Percentiles rank a stretch among this genome's conserved stretches.
Conservation (phyloP, 1,140 invertebrate genomes). For the Neuroterus valhalla region DNA sequence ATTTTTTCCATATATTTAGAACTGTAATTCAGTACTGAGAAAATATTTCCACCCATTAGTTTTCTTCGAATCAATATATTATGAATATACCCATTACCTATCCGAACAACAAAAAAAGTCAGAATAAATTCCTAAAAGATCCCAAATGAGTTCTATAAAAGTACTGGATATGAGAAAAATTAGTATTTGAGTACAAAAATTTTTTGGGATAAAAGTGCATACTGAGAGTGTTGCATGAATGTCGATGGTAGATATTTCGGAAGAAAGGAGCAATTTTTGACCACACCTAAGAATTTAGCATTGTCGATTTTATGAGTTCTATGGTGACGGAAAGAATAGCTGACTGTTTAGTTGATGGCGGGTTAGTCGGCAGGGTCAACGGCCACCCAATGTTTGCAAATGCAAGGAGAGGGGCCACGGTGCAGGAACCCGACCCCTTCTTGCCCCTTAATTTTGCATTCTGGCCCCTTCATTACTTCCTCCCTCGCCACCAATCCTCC, state of each 20-base stretch:
- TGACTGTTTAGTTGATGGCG: constrained; percentile 70
- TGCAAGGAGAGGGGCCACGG: constrained; percentile 51
- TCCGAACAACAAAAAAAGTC: not conserved
- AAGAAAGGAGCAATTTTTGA: constrained; percentile 32
- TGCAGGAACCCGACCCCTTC: not conserved
- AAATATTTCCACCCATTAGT: too few relatives aligned
- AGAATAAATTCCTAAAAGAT: too few relatives aligned
- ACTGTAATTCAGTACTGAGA: too few relatives aligned
- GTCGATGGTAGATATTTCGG: not conserved
- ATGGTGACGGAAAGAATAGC: constrained; percentile 62
- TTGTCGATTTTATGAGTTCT: constrained; percentile 44
- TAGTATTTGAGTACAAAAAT: too few relatives aligned
- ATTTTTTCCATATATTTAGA: too few relatives aligned
- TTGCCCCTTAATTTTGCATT: constrained; percentile 40
- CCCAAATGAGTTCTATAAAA: too few relatives aligned
- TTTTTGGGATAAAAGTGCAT: too few relatives aligned
- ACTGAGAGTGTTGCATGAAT: too few relatives aligned
- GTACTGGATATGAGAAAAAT: too few relatives aligned
- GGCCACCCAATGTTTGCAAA: constrained; percentile 71
- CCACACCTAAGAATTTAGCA: constrained; percentile 45
- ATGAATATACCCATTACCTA: not conserved
- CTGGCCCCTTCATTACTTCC: constrained; percentile 54
- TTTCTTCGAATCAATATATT: too few relatives aligned
- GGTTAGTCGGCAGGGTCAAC: constrained; percentile 70
- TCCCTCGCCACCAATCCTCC: constrained; percentile 44